Percentiles rank a stretch among this genome's conserved stretches.
Conservation (phyloP, 2,797 vertebrate genomes). For the Onychomys arenicola region DNA sequence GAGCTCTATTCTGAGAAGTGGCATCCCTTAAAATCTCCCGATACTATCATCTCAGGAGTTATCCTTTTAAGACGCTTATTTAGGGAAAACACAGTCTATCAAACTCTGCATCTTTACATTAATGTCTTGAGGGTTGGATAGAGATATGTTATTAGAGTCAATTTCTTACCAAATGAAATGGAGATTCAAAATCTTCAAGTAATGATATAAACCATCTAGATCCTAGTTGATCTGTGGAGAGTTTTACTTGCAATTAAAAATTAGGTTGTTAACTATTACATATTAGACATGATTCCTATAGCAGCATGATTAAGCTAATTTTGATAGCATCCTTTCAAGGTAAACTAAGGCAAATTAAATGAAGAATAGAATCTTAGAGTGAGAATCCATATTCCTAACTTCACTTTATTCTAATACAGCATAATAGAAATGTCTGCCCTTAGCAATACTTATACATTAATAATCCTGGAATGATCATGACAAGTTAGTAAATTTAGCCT, state of each 20-base stretch:
- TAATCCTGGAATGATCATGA: not conserved
- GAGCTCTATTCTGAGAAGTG: too few species aligned
- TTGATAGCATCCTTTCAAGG: not conserved
- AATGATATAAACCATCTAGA: not conserved
- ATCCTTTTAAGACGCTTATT: not conserved
- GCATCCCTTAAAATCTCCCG: not conserved
- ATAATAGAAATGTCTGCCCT: not conserved
- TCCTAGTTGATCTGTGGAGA: not conserved
- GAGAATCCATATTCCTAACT: not conserved
- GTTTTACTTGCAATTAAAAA: not conserved
- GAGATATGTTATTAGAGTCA: not conserved
- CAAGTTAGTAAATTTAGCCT: not conserved
- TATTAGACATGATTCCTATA: not conserved
- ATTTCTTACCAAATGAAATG: not conserved
- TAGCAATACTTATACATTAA: not conserved
- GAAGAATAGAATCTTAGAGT: not conserved
- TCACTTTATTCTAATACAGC: not conserved
- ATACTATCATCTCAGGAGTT: not conserved
- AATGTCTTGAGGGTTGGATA: not conserved
- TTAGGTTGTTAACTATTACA: not conserved
- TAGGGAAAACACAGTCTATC: not conserved
- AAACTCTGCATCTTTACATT: not conserved
- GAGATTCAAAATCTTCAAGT: not conserved
- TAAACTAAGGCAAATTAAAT: conserved; percentile 13
- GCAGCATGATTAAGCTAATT: not conserved